Evolutionary conservation across 2,888 invertebrate species (phyloP), one percentile per base, ranked within the genome.

Genomic region (Heliothis peltigera): DNA sequence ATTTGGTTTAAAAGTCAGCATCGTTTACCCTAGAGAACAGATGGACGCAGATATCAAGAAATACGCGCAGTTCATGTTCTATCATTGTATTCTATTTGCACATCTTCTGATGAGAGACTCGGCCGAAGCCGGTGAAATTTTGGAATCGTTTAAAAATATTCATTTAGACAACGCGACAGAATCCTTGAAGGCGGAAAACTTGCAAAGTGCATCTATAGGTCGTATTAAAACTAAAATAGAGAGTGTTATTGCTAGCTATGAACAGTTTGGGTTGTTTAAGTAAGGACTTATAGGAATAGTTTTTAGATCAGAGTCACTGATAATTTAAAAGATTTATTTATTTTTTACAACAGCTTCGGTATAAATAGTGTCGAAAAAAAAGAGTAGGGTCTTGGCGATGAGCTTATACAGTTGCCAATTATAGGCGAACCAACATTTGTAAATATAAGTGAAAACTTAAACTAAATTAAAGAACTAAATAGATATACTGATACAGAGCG

Each of bases 11-110:
- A 81, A 82, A 68, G 74, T 60, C 2, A 66, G 68, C 39, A 57
- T 39, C 0, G 48, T 83, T 0, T 87, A 83, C 18, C 76, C 87
- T 0, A 78, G 63, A 74, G 77, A 83, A 0, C 74, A 78, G 52
- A 43, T 86, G 4, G 81, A 85, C 4, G 69, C 60, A 21, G 86
- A 85, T 28, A 58, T 86, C 17, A 82, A 78, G 49, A 78, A 65
- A 70, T 79, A 84, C 18, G 75, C 77, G 0, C 81, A 74, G 58
- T 8, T 75, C 1, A 18, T 68, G n/a, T 77, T 87, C 25, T 70
- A 62, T 5, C 4, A 68, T 1, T 63, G 64, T n/a, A 1, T 82
- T 3, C 8, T 85, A n/a, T 17, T 81, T 2, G 59, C 79, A 4
- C 70, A 25, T 52, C 10, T 83, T 5, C 15, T 77, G 1, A 64